Percentiles rank a stretch among this genome's conserved stretches.
Conservation (phyloP, 2,797 vertebrate genomes). For the Merluccius polli region DNA sequence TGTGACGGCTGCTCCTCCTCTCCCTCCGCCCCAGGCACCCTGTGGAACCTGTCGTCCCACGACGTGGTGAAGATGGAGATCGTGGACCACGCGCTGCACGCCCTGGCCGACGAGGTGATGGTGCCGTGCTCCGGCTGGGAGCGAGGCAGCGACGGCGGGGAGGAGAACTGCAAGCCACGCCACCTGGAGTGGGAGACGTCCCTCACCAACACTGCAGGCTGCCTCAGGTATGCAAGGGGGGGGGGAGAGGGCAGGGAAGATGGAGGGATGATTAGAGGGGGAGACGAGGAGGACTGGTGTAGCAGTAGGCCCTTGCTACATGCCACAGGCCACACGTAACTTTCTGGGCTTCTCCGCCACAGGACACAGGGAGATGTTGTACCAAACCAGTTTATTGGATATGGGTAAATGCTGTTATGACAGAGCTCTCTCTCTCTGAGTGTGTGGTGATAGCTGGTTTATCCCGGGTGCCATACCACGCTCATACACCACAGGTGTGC, state of each 20-base stretch:
- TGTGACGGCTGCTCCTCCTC: background rate
- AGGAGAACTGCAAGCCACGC: constrained; percentile 89
- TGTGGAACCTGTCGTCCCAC: constrained; percentile 97
- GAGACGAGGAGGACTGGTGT: too few species aligned
- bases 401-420: too few species aligned
- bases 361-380: too few species aligned
- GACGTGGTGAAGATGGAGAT: constrained; percentile 99
- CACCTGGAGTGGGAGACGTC: constrained; percentile 94
- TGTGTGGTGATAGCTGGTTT: too few species aligned
- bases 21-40: constrained; percentile 74
- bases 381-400: too few species aligned
- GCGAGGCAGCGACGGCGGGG: constrained; percentile 73
- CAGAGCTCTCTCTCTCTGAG: too few species aligned
- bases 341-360: too few species aligned
- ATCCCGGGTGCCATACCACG: too few species aligned
- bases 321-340: too few species aligned
- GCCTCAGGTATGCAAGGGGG: constrained; percentile 79
- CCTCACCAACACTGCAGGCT: constrained; percentile 96
- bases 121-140: constrained; percentile 95
- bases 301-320: too few species aligned
- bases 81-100: constrained; percentile 92
- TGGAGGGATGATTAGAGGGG: background rate
- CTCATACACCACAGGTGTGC: too few species aligned
- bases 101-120: constrained; percentile 88
- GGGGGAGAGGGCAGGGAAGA: background rate